phyloP scores from a whole-genome alignment of 92 coral and sea anemone genomes.

The Montipora capitata region DNA sequence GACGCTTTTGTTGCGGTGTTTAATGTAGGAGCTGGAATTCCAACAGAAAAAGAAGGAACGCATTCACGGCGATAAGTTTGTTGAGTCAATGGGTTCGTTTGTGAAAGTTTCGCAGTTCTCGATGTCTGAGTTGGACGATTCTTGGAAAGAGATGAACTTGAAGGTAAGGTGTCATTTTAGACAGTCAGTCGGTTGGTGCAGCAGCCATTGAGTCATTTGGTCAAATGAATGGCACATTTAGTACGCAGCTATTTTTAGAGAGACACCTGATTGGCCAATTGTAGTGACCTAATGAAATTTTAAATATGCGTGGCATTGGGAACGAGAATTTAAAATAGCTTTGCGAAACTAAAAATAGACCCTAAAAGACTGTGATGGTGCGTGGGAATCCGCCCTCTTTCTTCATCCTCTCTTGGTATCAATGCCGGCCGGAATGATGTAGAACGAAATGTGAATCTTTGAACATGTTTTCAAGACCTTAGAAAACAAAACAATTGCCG shows the following conservation, averaged over 20 bases:
- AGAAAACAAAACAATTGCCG: too few relatives aligned
- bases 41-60: conserved; percentile 91
- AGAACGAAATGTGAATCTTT: not conserved
- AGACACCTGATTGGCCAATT: too few relatives aligned
- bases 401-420: too few relatives aligned
- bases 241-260: too few relatives aligned
- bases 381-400: too few relatives aligned
- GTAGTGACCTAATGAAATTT: too few relatives aligned
- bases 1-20: not conserved
- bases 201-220: not conserved
- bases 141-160: conserved; percentile 97
- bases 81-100: conserved; percentile 86
- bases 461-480: not conserved
- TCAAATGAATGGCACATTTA: not conserved
- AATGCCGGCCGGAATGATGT: too few relatives aligned
- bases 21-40: conserved; percentile 88
- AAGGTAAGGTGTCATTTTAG: conserved; percentile 59
- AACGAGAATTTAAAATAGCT: too few relatives aligned
- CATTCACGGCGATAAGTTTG: conserved; percentile 85
- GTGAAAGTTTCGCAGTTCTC: conserved; percentile 93
- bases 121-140: conserved; percentile 87
- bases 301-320: too few relatives aligned
- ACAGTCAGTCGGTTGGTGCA: not conserved
- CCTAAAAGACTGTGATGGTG: too few relatives aligned
- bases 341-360: too few relatives aligned